phyloP scores from a whole-genome alignment of 2,113 vertebrate genomes.

The Sinocyclocheilus grahami region DNA sequence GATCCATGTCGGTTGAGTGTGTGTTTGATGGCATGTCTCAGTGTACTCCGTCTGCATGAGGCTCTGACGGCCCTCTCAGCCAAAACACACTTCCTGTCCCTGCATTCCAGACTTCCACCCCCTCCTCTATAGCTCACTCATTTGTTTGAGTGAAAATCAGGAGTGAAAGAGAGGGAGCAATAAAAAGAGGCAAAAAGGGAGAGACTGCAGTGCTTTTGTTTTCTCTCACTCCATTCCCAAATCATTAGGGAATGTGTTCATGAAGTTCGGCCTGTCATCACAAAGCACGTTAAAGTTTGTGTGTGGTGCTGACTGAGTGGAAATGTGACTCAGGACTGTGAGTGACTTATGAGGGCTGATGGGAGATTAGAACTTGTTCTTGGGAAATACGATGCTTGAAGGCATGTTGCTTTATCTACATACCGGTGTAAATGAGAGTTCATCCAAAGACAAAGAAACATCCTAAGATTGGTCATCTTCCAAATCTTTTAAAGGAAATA shows the following conservation, averaged over 20 bases:
- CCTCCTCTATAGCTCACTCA: slow-evolving; percentile 42
- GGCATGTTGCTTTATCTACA: background rate
- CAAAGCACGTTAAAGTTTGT: background rate
- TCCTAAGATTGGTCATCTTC: background rate
- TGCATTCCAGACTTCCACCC: slow-evolving; percentile 66
- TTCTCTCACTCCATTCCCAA: slow-evolving; percentile 32
- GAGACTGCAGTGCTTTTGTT: slow-evolving; percentile 46
- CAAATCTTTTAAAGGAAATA: background rate
- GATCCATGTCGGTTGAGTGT: slow-evolving; percentile 56
- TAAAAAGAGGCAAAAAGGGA: slow-evolving; percentile 38
- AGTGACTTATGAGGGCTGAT: slow-evolving; percentile 6
- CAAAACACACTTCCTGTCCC: slow-evolving; percentile 71
- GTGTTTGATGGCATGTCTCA: slow-evolving; percentile 49
- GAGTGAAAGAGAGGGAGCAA: slow-evolving; percentile 43
- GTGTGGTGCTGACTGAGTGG: slow-evolving; percentile 13
- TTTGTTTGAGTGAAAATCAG: slow-evolving; percentile 27
- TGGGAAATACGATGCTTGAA: background rate
- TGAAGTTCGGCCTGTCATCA: slow-evolving; percentile 18
- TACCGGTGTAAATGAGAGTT: background rate
- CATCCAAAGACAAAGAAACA: background rate
- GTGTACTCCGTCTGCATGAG: slow-evolving; percentile 54
- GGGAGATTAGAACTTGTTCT: background rate
- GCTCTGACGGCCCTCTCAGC: slow-evolving; percentile 61
- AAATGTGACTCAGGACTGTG: background rate
- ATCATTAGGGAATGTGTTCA: slow-evolving; percentile 39